Base-by-base conservation (phyloP, 37 sponge, comb jelly and placozoan species). In the Oopsacas minuta region DNA sequence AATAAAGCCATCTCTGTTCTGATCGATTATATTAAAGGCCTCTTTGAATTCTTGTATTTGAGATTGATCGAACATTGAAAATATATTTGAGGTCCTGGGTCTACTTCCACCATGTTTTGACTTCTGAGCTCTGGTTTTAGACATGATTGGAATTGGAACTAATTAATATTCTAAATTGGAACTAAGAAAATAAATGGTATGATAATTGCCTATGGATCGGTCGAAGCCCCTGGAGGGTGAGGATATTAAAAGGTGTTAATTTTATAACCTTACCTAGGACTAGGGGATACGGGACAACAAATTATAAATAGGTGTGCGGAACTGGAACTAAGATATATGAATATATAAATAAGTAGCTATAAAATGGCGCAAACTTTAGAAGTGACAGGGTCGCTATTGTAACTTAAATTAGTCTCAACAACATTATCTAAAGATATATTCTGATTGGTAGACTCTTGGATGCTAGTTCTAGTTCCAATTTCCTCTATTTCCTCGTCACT, bases 41-140 rank as follows among this genome's bases (percentile, higher is more conserved):
- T 97, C 98, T 82, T 97, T 97, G 88, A 97, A 97, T 61, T 97
- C 98, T 86, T 97, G 98, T 38, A 97, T 97, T 87, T 97, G 98
- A 36, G 98, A 89, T 86, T 97, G 98, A 46, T 97, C 98, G 81
- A 97, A 97, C 98, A 97, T 97, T 81, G 98, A 96, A 46, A 97
- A 97, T 86, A 97, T 95, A 88, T 97, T 97, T 8, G 93, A 93
- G n/a, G 98, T 97, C 22, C 75, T 10, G 20, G 75, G 75, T 3
- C 75, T 10, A 3, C 75, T 34, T 7, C 75, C 75, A 34, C 75
- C 75, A 61, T 61, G 75, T n/a, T 61, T 61, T 3, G 75, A 3
- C 30, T 61, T 61, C 22, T 61, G 75, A 7, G 75, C 75, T 10
- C 75, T 25, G 5, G 75, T 25, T 61, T n/a, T 61, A 34, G 32